Evolutionary conservation across 1,140 invertebrate species (phyloP), one percentile per base, ranked within the genome.

Genomic region (Rhopalosiphum padi): DNA sequence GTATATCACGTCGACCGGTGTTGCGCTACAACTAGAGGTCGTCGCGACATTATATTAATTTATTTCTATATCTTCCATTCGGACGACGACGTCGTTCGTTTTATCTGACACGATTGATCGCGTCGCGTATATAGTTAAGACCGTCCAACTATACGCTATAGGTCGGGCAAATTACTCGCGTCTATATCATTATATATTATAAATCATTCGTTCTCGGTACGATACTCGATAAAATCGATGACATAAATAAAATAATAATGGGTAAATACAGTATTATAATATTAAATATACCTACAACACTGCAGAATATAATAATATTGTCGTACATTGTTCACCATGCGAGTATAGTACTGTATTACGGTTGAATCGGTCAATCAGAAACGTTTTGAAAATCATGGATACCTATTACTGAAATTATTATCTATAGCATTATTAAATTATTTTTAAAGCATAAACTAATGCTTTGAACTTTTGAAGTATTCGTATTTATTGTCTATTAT

Each of bases 51-150:
- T 22, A 37, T 83, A 83, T 83, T 83, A 83, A 22, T 83, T 83
- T 83, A 37, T 37, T 85, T 85, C 37, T 30, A 85, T 41, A 43
- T 85, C 83, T 85, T 85, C 23, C 23, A 37, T 43, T 23, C 37
- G 83, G 23, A 25, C 41, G 23, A 85, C 37, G 83, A 83, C 83
- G 41, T 15, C 37, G 37, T 85, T 85, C 41, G 41, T 85, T 85
- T 85, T 85, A 85, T 85, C 83, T 85, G 83, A 41, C 83, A 85
- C 83, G 83, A 85, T 85, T 85, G 83, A 85, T 85, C 83, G 83
- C 83, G 37, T 85, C 83, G 83, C 9, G 37, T 41, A 41, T 41
- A 41, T 41, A 85, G 83, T 85, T 41, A 85, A 85, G 23, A 85
- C 83, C 83, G 35, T 85, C 83, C 41, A 85, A 41, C 60, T 77